Evolutionary conservation across 2,888 invertebrate species (phyloP).

Genomic region (Hirtodrosophila cameraria): DNA sequence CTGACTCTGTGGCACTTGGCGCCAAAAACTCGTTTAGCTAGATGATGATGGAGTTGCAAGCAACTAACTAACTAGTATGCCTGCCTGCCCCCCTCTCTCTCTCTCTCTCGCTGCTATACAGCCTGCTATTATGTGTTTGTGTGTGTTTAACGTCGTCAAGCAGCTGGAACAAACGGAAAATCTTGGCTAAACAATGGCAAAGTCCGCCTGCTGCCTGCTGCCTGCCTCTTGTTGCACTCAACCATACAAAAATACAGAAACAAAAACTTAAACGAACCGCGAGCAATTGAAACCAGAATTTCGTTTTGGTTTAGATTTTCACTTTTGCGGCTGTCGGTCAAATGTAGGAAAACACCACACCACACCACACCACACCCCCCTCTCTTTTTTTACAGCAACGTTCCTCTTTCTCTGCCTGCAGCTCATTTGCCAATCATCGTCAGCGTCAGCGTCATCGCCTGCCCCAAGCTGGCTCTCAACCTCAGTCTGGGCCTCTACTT

Average conservation of each 20-base stretch:
- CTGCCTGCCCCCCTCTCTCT: neutral
- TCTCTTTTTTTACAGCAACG: too few species aligned
- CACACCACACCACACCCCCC: neutral
- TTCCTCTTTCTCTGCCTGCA: too few species aligned
- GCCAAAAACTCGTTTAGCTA: slow-evolving; percentile 61
- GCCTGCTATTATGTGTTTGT: slow-evolving; percentile 1
- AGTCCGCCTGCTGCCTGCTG: slow-evolving; percentile 40
- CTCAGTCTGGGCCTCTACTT: neutral
- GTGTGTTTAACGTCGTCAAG: slow-evolving; percentile 72
- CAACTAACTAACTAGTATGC: slow-evolving; percentile 21
- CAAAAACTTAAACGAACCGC: slow-evolving; percentile 58
- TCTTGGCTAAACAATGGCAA: slow-evolving; percentile 72
- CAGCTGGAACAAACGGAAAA: slow-evolving; percentile 77
- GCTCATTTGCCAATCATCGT: slow-evolving; percentile 29
- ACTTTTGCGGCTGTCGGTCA: slow-evolving; percentile 71
- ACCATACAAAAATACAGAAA: slow-evolving; percentile 38
- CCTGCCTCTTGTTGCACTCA: slow-evolving; percentile 48
- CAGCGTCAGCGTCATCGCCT: slow-evolving; percentile 14
- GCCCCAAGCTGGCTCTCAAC: slow-evolving; percentile 4
- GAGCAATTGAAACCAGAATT: slow-evolving; percentile 80
- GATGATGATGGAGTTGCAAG: slow-evolving; percentile 46
- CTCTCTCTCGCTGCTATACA: neutral
- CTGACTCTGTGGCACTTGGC: slow-evolving; percentile 71
- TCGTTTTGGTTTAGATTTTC: slow-evolving; percentile 77
- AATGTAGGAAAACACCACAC: slow-evolving; percentile 9